Evolutionary conservation across 1,140 invertebrate species (phyloP).

Genomic region (Antheraea pernyi): DNA sequence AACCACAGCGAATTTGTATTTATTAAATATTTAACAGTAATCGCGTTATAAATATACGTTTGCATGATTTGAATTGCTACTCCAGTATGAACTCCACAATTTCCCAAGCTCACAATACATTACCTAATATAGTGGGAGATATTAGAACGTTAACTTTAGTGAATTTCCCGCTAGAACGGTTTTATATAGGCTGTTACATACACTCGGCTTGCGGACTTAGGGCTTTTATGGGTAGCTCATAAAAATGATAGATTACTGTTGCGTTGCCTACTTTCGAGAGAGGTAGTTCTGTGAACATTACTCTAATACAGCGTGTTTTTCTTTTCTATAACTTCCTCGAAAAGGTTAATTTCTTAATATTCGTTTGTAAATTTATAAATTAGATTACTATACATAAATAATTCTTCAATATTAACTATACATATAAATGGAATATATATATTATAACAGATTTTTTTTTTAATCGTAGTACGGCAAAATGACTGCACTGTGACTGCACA

Average conservation of each 20-base stretch:
- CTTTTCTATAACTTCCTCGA: too few relatives aligned
- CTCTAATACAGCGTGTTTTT: neutral
- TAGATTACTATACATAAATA: too few relatives aligned
- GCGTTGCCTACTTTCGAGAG: neutral
- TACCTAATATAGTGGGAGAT: constrained; percentile 37
- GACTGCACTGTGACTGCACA: too few relatives aligned
- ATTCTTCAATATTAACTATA: too few relatives aligned
- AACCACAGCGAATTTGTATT: neutral
- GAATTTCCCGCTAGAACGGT: constrained; percentile 40
- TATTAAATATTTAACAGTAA: neutral
- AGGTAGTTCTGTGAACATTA: neutral
- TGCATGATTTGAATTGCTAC: neutral
- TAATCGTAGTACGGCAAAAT: too few relatives aligned
- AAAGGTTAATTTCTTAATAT: too few relatives aligned
- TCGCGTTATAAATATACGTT: neutral
- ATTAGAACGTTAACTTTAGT: constrained; percentile 44
- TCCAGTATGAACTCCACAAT: neutral
- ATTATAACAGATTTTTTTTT: too few relatives aligned
- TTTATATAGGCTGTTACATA: constrained; percentile 51
- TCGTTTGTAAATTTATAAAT: too few relatives aligned
- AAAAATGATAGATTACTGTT: constrained; percentile 65
- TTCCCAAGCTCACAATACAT: constrained; percentile 17
- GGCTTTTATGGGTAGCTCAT: constrained; percentile 55
- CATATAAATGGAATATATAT: too few relatives aligned
- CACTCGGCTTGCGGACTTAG: constrained; percentile 57